Evolutionary conservation across 2,113 vertebrate species (phyloP).

Genomic region (Arizona elegans): DNA sequence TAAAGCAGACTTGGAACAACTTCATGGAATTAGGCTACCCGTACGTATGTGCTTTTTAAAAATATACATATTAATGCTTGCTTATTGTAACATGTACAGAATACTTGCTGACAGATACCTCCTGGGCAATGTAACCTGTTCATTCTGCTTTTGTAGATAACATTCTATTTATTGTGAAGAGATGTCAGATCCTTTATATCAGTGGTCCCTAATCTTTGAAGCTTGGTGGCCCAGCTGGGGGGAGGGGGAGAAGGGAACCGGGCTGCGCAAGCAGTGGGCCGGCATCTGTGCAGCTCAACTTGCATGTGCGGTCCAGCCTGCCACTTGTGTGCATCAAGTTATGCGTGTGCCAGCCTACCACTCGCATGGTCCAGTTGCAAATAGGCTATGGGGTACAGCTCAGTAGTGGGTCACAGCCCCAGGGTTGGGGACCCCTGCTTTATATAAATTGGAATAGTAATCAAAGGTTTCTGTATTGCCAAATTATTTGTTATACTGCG

Average conservation of each 20-base stretch:
- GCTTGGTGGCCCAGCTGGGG: neutral
- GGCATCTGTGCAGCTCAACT: neutral
- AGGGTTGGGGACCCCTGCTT: neutral
- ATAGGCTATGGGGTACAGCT: neutral
- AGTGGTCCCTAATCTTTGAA: neutral
- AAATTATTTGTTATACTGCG: neutral
- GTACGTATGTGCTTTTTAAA: slow-evolving; percentile 70
- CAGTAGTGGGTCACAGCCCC: neutral
- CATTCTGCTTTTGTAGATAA: neutral
- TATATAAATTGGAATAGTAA: neutral
- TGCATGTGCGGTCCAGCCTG: neutral
- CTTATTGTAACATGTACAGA: neutral
- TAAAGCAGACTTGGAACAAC: slow-evolving; percentile 97
- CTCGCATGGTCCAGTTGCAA: neutral
- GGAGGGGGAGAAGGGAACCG: neutral
- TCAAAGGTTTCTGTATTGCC: neutral
- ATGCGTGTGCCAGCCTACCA: neutral
- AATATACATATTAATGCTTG: neutral
- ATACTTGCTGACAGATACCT: neutral
- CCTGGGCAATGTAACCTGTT: neutral
- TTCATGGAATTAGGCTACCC: slow-evolving; percentile 96
- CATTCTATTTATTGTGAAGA: neutral
- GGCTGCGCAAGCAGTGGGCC: neutral
- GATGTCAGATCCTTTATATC: neutral
- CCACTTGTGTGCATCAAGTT: rapidly evolving